phyloP scores from a whole-genome alignment of 2,888 invertebrate species.

The Tetanocera ferruginea region DNA sequence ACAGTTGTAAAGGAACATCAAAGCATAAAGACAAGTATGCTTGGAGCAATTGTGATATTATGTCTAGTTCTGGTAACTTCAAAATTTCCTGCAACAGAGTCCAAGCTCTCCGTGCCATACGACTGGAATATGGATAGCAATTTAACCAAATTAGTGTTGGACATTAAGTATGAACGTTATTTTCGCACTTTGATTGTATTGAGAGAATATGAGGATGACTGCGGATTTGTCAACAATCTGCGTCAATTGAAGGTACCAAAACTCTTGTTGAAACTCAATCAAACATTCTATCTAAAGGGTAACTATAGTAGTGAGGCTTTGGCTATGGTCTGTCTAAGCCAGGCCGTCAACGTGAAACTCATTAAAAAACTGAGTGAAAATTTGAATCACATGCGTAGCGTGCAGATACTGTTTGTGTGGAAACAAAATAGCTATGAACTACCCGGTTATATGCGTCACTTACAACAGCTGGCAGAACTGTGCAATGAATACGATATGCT shows the following conservation, averaged over 20 bases:
- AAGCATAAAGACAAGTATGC: too few relatives aligned
- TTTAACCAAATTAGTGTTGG: background rate
- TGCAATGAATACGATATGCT: background rate
- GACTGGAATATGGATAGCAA: background rate
- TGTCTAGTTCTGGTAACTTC: too few relatives aligned
- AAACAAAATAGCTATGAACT: background rate
- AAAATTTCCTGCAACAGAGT: too few relatives aligned
- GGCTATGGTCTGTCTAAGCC: background rate
- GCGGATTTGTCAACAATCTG: background rate
- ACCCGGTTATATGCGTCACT: background rate
- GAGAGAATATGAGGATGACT: conserved; percentile 3
- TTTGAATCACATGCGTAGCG: conserved; percentile 49
- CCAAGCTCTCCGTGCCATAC: background rate
- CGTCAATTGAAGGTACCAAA: background rate
- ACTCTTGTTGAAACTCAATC: background rate
- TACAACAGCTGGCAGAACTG: background rate
- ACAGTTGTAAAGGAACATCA: too few relatives aligned
- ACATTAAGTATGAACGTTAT: background rate
- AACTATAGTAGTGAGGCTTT: background rate
- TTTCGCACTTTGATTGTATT: conserved; percentile 12
- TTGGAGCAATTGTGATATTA: too few relatives aligned
- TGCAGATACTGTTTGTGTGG: conserved; percentile 41
- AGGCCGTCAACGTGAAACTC: background rate
- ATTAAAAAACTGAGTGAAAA: conserved; percentile 42
- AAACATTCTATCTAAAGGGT: background rate